These are phyloP conservation scores for Eristalis tenax DNA, from an alignment of 2,888 invertebrate species.

Conservation along the genomic window DNA sequence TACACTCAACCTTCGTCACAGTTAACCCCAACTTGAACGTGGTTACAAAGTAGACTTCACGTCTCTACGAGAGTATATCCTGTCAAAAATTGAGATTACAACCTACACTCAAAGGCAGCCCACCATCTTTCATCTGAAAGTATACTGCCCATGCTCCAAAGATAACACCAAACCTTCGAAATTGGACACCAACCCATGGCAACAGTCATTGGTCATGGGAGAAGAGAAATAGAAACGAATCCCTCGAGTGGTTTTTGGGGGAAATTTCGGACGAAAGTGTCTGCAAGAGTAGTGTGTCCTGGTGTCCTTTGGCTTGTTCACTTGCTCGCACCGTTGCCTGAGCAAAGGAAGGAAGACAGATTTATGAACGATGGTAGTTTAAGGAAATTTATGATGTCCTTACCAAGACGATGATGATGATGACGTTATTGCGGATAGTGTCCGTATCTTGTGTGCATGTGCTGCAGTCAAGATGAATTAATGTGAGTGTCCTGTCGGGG, in stretches of 20 bases:
- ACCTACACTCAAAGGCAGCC: not conserved
- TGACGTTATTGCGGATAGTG: not conserved
- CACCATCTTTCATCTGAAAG: not conserved
- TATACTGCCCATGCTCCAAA: not conserved
- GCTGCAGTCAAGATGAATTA: slow-evolving; percentile 2
- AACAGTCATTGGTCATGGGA: slow-evolving; percentile 42
- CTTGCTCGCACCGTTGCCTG: slow-evolving; percentile 12
- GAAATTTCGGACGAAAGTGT: slow-evolving; percentile 20
- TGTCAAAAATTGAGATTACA: slow-evolving; percentile 44
- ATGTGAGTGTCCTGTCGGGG: not conserved
- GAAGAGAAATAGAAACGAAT: slow-evolving; percentile 17
- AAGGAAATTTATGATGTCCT: slow-evolving; percentile 57
- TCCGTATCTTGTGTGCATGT: not conserved
- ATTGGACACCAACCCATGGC: slow-evolving; percentile 10
- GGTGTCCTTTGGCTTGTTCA: slow-evolving; percentile 23
- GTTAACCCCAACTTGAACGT: not conserved
- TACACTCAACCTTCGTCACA: not conserved
- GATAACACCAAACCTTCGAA: slow-evolving; percentile 17
- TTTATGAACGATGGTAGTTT: slow-evolving; percentile 63
- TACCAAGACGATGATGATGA: slow-evolving; percentile 29
- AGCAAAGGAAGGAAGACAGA: slow-evolving; percentile 40
- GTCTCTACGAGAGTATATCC: slow-evolving; percentile 28
- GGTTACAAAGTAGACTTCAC: slow-evolving; percentile 3
- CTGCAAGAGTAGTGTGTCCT: slow-evolving; percentile 20
- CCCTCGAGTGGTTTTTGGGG: slow-evolving; percentile 4